phyloP scores from a whole-genome alignment of 1,140 invertebrate genomes.

The Antheraea mylitta region DNA sequence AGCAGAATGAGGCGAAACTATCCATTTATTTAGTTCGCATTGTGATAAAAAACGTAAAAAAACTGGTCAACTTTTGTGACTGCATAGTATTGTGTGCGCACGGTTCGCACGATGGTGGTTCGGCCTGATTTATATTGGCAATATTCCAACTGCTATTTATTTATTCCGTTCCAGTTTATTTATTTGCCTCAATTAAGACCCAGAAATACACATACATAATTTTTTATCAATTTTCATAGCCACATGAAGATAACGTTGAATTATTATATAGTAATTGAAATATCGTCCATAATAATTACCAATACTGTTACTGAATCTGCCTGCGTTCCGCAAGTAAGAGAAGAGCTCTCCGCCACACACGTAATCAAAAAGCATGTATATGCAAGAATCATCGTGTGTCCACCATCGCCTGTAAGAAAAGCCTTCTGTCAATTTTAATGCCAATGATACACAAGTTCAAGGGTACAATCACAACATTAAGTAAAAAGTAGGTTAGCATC shows the following conservation, averaged over 20 bases:
- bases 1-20: neutral
- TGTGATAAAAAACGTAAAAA: slow-evolving; percentile 8
- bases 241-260: neutral
- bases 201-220: neutral
- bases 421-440: neutral
- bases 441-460: neutral
- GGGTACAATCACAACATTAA: neutral
- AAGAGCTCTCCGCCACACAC: slow-evolving; percentile 97
- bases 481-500: neutral
- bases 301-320: slow-evolving; percentile 91
- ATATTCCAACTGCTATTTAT: slow-evolving; percentile 37
- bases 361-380: slow-evolving; percentile 97
- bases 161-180: slow-evolving; percentile 40
- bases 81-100: slow-evolving; percentile 26
- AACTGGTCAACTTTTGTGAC: too few species aligned
- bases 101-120: slow-evolving; percentile 18
- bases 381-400: slow-evolving; percentile 90
- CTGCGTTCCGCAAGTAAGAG: slow-evolving; percentile 95
- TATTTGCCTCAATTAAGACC: slow-evolving; percentile 39
- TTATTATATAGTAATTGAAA: neutral
- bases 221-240: neutral
- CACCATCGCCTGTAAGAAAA: slow-evolving; percentile 90
- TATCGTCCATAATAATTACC: slow-evolving; percentile 75
- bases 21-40: neutral
- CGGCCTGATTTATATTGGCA: slow-evolving; percentile 29